Base-by-base conservation (phyloP, 2,888 invertebrate species). In the Drosophila kambysellisi region DNA sequence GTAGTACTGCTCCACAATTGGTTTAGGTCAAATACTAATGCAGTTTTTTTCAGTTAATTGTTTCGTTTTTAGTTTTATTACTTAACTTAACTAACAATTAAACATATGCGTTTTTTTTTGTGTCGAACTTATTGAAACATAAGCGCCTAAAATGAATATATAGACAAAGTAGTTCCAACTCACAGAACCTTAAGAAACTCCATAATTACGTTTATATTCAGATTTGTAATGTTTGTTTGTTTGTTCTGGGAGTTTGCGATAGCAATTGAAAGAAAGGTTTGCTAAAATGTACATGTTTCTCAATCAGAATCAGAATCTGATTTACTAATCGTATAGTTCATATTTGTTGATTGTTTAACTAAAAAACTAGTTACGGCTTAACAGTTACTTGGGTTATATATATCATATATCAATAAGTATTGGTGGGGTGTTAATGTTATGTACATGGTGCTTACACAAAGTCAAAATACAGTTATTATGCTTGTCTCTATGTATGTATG, bases 371-470 rank as follows among this genome's bases (percentile, higher is more conserved):
- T 63, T 60, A 9, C 35, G 54, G 20, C 75, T 74, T 64, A 79
- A 3, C 7, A 48, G 15, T 48, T 68, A 62, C n/a, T 32, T 68
- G 77, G 72, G 39, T 72, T 76, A 70, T 59, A 41, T 64, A 70
- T 59, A 41, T 64, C 32, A 59, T 65, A 67, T 76, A 25, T 25
- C 20, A 73, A 25, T 74, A 79, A 69, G 77, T 87, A 84, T 89
- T 89, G 85, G 85, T 85, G 85, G 85, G 88, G 82, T 75, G 76
- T 84, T 88, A 87, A 89, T 85, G 89, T 79, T 85, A 85, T 85
- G 70, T 85, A 85, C 84, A 85, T 72, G 79, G 85, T 83, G 88
- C 80, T 75, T 88, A 79, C 74, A 76, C 73, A 69, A 70, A 66
- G 70, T 76, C 62, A 74, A 79, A 82, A 75, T 73, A 78, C 59